These are phyloP conservation scores for Paelopatides confundens DNA, from an alignment of 53 echinoderm and acorn worm genomes.

Conservation along the genomic window DNA sequence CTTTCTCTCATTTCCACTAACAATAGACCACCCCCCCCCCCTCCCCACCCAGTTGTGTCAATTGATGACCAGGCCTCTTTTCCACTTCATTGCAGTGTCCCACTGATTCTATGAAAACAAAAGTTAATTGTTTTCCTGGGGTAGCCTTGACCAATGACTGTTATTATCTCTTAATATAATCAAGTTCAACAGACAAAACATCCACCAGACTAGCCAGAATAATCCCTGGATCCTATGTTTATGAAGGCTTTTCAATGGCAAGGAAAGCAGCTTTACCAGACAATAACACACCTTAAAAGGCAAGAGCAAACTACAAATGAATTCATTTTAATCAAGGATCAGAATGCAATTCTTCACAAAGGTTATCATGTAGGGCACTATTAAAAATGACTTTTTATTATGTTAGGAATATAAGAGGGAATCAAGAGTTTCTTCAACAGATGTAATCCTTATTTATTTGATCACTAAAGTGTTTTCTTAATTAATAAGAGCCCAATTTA, in stretches of 20 bases:
- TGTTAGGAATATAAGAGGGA: too few species aligned
- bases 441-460: not conserved
- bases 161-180: not conserved
- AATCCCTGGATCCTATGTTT: not conserved
- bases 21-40: too few species aligned
- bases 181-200: not conserved
- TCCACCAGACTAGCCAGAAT: not conserved
- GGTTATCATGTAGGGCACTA: too few species aligned
- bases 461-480: not conserved
- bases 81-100: not conserved
- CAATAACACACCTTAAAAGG: not conserved
- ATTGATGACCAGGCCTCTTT: not conserved
- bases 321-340: not conserved
- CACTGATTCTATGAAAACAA: conserved; percentile 13
- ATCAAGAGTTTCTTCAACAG: not conserved
- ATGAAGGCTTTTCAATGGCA: not conserved
- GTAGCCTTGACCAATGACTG: conserved; percentile 9
- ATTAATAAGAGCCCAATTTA: too few species aligned
- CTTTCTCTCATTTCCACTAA: too few species aligned
- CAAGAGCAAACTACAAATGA: not conserved
- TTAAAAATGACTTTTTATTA: too few species aligned
- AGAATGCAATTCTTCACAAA: too few species aligned
- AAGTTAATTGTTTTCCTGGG: not conserved
- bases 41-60: too few species aligned
- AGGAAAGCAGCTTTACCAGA: not conserved